These are phyloP conservation scores for Lytechinus pictus DNA, from an alignment of 35 echinoderm and acorn worm genomes.

Conservation along the genomic window DNA sequence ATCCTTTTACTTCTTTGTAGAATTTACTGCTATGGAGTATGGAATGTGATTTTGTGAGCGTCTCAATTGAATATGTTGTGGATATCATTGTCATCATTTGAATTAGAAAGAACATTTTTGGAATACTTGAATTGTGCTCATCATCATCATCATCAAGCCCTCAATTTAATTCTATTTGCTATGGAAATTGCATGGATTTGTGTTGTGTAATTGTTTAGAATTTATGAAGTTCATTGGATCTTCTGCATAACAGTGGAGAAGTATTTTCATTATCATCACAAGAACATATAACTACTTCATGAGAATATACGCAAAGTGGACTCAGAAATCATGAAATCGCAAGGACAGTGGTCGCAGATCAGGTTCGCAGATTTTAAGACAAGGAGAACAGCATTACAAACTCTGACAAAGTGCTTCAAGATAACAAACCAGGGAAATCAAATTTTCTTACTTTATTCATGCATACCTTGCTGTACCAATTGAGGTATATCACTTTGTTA, in stretches of 20 bases:
- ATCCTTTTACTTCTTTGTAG: background rate
- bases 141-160: background rate
- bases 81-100: background rate
- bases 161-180: background rate
- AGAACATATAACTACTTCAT: too few relatives aligned
- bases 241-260: too few relatives aligned
- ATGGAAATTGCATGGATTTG: background rate
- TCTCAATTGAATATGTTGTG: background rate
- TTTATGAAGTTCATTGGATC: too few relatives aligned
- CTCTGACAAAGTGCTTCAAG: background rate
- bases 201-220: background rate
- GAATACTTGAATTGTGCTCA: background rate
- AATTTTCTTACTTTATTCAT: background rate
- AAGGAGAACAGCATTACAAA: background rate
- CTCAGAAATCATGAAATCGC: background rate
- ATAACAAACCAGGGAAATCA: background rate
- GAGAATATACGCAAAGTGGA: background rate
- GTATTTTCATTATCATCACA: too few relatives aligned
- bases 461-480: background rate
- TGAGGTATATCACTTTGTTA: background rate
- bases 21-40: background rate
- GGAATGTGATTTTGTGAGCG: background rate
- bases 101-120: background rate
- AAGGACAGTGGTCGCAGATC: background rate
- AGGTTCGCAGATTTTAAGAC: background rate